phyloP scores from a whole-genome alignment of 2,113 vertebrate genomes.

The Uropsilus gracilis region DNA sequence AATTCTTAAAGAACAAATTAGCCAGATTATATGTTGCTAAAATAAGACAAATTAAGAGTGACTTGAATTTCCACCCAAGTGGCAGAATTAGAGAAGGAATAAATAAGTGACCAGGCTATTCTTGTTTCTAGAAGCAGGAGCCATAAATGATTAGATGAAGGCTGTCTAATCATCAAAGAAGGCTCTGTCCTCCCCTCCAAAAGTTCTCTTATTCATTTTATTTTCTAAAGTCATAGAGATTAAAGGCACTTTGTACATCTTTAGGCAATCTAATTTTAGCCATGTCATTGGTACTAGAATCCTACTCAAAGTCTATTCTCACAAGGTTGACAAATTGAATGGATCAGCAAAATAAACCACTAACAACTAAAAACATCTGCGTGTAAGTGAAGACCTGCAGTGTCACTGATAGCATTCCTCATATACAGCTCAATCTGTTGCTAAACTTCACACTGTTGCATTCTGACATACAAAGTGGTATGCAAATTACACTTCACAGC shows the following conservation, averaged over 20 bases:
- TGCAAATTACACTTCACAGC: conserved; percentile 57
- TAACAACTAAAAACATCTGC: conserved; percentile 14
- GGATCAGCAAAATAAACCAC: conserved; percentile 37
- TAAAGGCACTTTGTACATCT: conserved; percentile 18
- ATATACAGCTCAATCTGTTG: neutral
- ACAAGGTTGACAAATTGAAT: conserved; percentile 24
- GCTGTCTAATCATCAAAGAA: neutral
- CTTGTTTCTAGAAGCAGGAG: conserved; percentile 58
- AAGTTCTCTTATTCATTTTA: neutral
- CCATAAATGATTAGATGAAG: conserved; percentile 42
- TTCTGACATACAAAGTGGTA: conserved; percentile 23
- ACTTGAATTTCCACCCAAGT: conserved; percentile 56
- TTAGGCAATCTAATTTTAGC: conserved; percentile 69
- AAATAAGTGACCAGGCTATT: conserved; percentile 65
- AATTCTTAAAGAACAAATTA: conserved; percentile 66
- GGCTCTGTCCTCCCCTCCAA: neutral
- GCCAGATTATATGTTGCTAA: conserved; percentile 71
- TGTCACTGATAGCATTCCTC: neutral
- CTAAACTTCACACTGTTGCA: conserved; percentile 20
- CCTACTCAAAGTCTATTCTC: conserved; percentile 11
- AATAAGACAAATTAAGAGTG: conserved; percentile 74
- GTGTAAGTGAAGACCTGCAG: neutral
- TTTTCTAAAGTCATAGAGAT: conserved; percentile 40
- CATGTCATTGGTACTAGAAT: conserved; percentile 34
- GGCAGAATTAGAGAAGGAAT: conserved; percentile 64